These are phyloP conservation scores for Trissolcus japonicus DNA, from an alignment of 2,888 invertebrate genomes.

Conservation along the genomic window DNA sequence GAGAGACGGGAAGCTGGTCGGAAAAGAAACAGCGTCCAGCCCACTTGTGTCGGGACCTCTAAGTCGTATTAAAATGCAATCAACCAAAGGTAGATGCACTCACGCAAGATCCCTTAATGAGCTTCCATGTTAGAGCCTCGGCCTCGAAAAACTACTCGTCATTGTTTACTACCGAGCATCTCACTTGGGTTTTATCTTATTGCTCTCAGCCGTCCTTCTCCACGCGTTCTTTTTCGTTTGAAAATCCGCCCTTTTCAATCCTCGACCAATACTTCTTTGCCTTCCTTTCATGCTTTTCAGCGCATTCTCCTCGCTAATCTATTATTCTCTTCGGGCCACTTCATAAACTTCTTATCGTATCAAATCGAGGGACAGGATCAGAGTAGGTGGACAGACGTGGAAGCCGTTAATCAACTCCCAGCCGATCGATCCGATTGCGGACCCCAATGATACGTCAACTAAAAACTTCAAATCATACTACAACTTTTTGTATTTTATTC, in stretches of 20 bases:
- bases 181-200: constrained; percentile 34
- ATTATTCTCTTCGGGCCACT: constrained; percentile 70
- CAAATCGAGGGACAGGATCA: constrained; percentile 59
- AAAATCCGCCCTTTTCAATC: constrained; percentile 36
- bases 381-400: constrained; percentile 66
- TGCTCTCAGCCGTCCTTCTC: constrained; percentile 23
- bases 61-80: constrained; percentile 72
- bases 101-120: constrained; percentile 72
- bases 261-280: constrained; percentile 30
- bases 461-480: no score
- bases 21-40: constrained; percentile 53
- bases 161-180: constrained; percentile 67
- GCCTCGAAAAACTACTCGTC: constrained; percentile 67
- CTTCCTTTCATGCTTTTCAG: constrained; percentile 48
- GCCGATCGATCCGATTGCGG: constrained; percentile 42
- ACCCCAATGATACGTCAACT: constrained; percentile 21
- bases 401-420: constrained; percentile 69
- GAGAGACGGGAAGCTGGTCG: background rate
- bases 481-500: constrained; percentile 16
- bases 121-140: constrained; percentile 70
- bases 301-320: constrained; percentile 66
- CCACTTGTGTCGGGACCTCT: constrained; percentile 47
- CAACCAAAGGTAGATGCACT: constrained; percentile 69
- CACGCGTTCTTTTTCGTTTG: constrained; percentile 1
- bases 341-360: constrained; percentile 68